A percentile compares a stretch with the other conserved stretches of the same genome.
Conservation (phyloP, 2,888 invertebrate genomes). For the Caenorhabditis sp. region DNA sequence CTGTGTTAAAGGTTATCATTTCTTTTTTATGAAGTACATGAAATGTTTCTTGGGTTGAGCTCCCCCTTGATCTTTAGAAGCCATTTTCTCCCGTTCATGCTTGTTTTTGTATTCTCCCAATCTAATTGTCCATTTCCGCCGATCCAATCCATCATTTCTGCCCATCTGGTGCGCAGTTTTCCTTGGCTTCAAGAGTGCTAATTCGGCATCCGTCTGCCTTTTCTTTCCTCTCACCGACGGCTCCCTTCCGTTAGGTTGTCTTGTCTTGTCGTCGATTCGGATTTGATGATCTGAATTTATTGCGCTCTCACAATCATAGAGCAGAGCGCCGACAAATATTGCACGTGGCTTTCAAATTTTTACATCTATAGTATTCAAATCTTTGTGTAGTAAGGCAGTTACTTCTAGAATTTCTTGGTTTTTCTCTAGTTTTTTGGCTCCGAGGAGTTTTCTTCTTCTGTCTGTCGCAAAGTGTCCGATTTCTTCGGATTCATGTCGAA, state of each 20-base stretch:
- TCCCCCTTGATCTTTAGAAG: neutral
- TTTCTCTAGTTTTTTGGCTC: neutral
- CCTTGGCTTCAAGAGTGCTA: conserved; percentile 39
- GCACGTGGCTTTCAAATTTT: neutral
- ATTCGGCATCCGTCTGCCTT: conserved; percentile 28
- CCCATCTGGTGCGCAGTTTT: conserved; percentile 52
- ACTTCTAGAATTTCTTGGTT: neutral
- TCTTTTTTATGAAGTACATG: neutral
- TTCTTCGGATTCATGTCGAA: neutral
- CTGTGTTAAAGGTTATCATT: conserved; percentile 6
- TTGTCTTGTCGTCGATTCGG: conserved; percentile 8
- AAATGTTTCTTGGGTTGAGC: neutral
- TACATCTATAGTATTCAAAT: neutral
- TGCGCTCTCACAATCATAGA: neutral
- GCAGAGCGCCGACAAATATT: too few species aligned
- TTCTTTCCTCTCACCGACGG: conserved; percentile 12
- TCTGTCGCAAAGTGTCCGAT: neutral
- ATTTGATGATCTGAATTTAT: conserved; percentile 1
- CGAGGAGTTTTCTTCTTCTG: neutral
- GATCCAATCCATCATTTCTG: conserved; percentile 47
- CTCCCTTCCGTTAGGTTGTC: too few species aligned
- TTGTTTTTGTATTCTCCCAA: conserved; percentile 29
- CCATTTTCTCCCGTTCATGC: neutral
- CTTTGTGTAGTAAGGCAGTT: neutral
- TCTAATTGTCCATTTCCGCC: conserved; percentile 32